phyloP scores from a whole-genome alignment of 30 jellyfish, hydroid and myxozoan genomes.

The Calvadosia cruxmelitensis region DNA sequence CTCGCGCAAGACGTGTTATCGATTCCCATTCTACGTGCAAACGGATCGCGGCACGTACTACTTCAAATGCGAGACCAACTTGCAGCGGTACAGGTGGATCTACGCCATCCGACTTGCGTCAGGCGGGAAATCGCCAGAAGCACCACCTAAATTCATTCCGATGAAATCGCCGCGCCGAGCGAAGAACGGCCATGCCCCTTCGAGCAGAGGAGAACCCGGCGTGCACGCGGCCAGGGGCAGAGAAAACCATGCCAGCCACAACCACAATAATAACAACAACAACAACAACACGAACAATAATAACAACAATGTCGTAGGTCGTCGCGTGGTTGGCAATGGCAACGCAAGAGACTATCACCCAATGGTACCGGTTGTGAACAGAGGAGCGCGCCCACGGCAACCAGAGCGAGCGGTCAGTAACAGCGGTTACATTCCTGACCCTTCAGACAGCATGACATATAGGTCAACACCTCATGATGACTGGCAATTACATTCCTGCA shows the following conservation, averaged over 20 bases:
- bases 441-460: background rate
- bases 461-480: background rate
- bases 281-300: background rate
- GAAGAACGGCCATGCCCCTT: no score
- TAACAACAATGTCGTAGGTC: background rate
- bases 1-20: conserved; percentile 66
- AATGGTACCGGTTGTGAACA: background rate
- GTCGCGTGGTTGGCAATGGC: background rate
- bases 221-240: background rate
- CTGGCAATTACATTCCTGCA: background rate
- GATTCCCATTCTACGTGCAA: conserved; percentile 76
- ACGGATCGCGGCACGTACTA: conserved; percentile 48
- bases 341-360: background rate
- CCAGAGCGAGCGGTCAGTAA: background rate
- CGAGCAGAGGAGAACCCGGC: no score
- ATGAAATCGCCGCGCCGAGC: conserved; percentile 18
- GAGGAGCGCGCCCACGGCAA: background rate
- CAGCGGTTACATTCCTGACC: background rate
- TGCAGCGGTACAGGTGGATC: conserved; percentile 94
- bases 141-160: conserved; percentile 74
- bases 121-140: conserved; percentile 71
- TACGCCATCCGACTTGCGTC: conserved; percentile 73
- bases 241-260: background rate
- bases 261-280: background rate
- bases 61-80: conserved; percentile 86